These are phyloP conservation scores for Gobionotothen gibberifrons DNA, from an alignment of 2,797 vertebrate genomes.

Conservation along the genomic window DNA sequence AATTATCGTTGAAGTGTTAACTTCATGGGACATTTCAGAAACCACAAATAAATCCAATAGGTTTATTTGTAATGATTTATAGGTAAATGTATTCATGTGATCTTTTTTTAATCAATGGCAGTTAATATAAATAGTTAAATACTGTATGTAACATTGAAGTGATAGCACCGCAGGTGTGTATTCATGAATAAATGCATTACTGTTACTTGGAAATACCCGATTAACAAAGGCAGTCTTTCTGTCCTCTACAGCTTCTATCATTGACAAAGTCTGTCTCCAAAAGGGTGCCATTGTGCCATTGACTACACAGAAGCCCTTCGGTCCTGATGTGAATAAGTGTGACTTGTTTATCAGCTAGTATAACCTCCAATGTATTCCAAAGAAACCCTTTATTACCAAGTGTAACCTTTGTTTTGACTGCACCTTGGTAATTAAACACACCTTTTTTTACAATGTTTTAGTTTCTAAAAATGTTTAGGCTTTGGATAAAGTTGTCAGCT, in stretches of 20 bases:
- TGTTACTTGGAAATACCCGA: conserved; percentile 44
- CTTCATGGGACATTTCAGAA: neutral
- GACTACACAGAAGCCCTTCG: conserved; percentile 23
- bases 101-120: neutral
- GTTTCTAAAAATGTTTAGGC: no score
- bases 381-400: conserved; percentile 5
- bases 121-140: neutral
- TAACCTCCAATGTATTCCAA: conserved; percentile 35
- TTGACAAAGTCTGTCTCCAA: neutral
- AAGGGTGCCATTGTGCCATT: conserved; percentile 31
- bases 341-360: conserved; percentile 41
- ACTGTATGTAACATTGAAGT: no score
- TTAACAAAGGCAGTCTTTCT: conserved; percentile 58
- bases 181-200: conserved; percentile 9
- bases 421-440: no score
- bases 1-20: neutral
- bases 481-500: no score
- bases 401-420: conserved; percentile 17
- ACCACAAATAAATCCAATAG: neutral
- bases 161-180: neutral
- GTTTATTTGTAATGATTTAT: neutral
- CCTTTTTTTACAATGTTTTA: no score
- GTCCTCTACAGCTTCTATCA: conserved; percentile 8
- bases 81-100: neutral
- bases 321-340: conserved; percentile 27